Base-by-base conservation (phyloP, 30 jellyfish, hydroid and myxozoan species). In the Chrysaora quinquecirrha region DNA sequence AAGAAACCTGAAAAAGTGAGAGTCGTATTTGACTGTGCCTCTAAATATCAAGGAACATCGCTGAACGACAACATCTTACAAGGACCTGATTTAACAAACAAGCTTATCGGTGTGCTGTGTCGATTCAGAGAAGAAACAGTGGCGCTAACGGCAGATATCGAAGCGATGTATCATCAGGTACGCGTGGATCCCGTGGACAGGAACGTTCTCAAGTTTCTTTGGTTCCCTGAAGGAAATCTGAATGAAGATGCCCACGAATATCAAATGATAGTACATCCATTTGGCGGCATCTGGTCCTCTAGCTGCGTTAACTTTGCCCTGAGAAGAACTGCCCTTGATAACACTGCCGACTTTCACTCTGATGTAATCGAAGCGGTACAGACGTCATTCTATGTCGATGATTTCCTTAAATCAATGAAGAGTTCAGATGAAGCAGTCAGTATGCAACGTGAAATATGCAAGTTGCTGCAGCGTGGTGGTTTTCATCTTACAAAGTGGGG, bases 51-150 rank as follows among this genome's bases (percentile, higher is more conserved):
- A 38, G 54, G 54, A 38, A 38, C 54, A 38, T 38, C 54, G 54
- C 54, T 38, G 54, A 38, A 38, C 54, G 54, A 38, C 54, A 38
- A 38, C 54, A 38, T 38, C 54, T 38, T 38, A 14, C 54, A 38
- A 38, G 54, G 54, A 38, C 54, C 54, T 38, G 54, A 38, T 38
- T 38, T 38, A 38, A 38, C 54, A 38, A 38, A 38, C 54, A 38
- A 38, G 54, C 54, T 38, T 38, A 38, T 38, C 54, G 54, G 54
- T 38, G 54, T 38, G 54, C 54, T 38, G 54, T 38, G 54, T 38
- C 54, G 54, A 38, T 38, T 38, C 54, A 38, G 54, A 38, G 54
- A 38, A 38, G 54, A 38, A 38, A 38, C 54, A 38, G 54, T 38
- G 54, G 54, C 54, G 14, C 14, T 38, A 14, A 38, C 54, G 54